A percentile compares a stretch with the other conserved stretches of the same genome.
Conservation (phyloP, 1,140 invertebrate genomes). For the Neodiprion lecontei region DNA sequence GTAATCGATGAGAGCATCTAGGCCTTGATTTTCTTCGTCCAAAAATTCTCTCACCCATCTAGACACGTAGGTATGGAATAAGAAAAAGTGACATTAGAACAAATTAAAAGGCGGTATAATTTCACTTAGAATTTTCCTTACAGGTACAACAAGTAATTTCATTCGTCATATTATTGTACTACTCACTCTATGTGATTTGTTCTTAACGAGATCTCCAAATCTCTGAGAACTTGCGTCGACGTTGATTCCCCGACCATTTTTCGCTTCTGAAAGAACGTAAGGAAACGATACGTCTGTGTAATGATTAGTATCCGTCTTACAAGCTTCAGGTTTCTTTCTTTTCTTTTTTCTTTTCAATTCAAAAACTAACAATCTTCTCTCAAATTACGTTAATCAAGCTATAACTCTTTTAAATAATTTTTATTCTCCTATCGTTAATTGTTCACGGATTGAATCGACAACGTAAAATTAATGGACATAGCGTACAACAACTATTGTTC, state of each 20-base stretch:
- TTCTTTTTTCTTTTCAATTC: no score
- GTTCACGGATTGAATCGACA: no score
- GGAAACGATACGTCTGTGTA: constrained; percentile 60
- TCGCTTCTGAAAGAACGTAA: constrained; percentile 84
- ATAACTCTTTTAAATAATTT: no score
- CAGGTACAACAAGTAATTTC: neutral
- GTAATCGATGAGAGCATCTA: constrained; percentile 97
- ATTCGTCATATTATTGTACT: neutral
- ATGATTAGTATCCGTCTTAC: constrained; percentile 49
- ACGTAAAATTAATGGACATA: no score
- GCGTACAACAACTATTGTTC: no score
- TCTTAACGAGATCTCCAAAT: constrained; percentile 97
- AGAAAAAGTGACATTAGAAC: constrained; percentile 6
- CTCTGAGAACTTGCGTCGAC: constrained; percentile 96
- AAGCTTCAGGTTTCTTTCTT: neutral
- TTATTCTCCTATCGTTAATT: no score
- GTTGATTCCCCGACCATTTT: constrained; percentile 97
- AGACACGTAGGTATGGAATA: constrained; percentile 35
- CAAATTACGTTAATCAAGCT: no score
- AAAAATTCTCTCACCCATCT: constrained; percentile 99
- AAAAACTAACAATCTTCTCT: no score
- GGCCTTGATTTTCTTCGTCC: constrained; percentile 92
- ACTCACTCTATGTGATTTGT: constrained; percentile 99
- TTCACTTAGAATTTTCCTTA: neutral
- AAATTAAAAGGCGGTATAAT: neutral